Conservation (phyloP, 2,113 vertebrate species). For the Lepus timidus region DNA sequence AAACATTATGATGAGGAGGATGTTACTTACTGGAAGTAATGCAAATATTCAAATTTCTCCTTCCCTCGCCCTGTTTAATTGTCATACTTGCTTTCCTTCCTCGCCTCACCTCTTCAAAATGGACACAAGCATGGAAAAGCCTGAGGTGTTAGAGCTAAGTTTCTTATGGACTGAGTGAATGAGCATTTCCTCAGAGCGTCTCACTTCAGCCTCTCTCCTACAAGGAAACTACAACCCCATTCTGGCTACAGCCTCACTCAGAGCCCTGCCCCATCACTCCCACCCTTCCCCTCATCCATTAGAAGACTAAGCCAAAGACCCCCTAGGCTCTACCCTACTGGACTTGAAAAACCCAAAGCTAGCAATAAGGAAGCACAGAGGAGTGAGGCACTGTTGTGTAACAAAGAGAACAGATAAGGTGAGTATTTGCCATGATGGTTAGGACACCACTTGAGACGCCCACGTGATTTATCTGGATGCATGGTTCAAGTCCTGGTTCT, state of each 20-base stretch:
- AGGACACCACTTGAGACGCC: no score
- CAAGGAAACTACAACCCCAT: not conserved
- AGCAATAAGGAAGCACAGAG: not conserved
- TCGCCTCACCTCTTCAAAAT: not conserved
- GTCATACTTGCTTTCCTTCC: not conserved
- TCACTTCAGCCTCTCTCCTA: not conserved
- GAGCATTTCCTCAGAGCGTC: not conserved
- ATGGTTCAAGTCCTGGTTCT: no score
- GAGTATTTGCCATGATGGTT: no score
- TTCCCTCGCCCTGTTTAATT: not conserved
- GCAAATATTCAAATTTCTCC: conserved; percentile 9
- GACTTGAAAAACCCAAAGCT: not conserved
- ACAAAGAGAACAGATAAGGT: not conserved
- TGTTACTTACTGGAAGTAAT: not conserved
- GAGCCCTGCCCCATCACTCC: not conserved
- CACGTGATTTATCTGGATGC: no score
- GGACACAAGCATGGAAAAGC: conserved; percentile 24
- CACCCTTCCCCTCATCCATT: not conserved
- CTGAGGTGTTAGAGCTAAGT: not conserved
- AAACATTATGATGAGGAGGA: conserved; percentile 6
- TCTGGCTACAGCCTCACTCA: not conserved
- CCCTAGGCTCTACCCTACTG: no score
- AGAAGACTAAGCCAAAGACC: not conserved
- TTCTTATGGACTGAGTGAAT: not conserved
- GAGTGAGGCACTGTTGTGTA: not conserved